Evolutionary conservation across 2,797 vertebrate species (phyloP), one percentile per base, ranked within the genome.

Genomic region (Sternotherus odoratus): DNA sequence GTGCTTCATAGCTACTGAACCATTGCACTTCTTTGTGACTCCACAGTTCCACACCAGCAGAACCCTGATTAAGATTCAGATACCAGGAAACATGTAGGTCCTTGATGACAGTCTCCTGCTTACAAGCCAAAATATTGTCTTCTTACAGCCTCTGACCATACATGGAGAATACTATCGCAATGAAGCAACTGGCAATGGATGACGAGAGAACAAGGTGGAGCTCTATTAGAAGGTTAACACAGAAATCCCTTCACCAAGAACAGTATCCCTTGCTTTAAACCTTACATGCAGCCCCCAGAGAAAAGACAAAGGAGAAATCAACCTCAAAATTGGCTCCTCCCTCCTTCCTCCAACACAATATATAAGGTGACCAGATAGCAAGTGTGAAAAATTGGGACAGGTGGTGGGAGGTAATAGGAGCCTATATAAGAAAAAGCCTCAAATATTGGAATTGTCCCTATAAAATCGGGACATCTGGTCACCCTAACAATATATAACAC

Each of bases 1-100:
- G 63, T 79, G 63, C 56, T 39, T 33, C 21, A 49, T 8, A 23
- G 51, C 51, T 19, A 57, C 46, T 39, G 77, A 63, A 24, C 57
- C 0, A 1, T 51, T 33, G 72, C 50, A 24, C 57, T 2, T 66
- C 3, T 0, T 26, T 66, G 50, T 39, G 0, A 1, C 39, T 53
- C 60, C 0, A 0, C 49, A 50, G 12, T 2, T 0, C 63, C 21
- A 79, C 49, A 50, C 48, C 48, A 46, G n/a, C 63, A 17, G 48
- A 9, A 13, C 19, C 49, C 26, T 15, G 39, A n/a, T 46, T 12
- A 79, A 39, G 46, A 83, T 19, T n/a, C 79, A 88, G 43, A 43
- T 56, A 15, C n/a, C 26, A 17, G 39, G 66, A 36, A 77, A 48
- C 0, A 0, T 77, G 63, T 1, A 0, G n/a, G 77, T 49, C 2